phyloP scores from a whole-genome alignment of 2,888 invertebrate genomes.

The Andrena fulva region DNA sequence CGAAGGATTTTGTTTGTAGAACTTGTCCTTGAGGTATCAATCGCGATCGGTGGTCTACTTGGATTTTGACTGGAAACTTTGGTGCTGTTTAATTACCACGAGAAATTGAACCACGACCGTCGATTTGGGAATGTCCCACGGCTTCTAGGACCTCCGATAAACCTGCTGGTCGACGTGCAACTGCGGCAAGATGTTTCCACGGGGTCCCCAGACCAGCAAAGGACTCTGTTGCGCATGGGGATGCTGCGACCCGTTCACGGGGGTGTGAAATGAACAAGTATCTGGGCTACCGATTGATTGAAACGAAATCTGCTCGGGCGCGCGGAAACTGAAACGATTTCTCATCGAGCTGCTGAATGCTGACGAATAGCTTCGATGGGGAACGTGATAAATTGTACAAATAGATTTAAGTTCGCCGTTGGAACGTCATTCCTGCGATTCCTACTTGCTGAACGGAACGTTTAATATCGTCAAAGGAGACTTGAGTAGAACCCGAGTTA shows the following conservation, averaged over 20 bases:
- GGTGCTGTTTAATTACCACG: too few species aligned
- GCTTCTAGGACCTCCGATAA: constrained; percentile 1
- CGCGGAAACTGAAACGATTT: constrained; percentile 23
- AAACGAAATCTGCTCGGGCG: constrained; percentile 48
- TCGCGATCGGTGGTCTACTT: not conserved
- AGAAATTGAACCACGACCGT: too few species aligned
- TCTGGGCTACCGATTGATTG: constrained; percentile 61
- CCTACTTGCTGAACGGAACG: too few species aligned
- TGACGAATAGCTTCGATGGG: not conserved
- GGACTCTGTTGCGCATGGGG: constrained; percentile 73
- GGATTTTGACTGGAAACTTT: not conserved
- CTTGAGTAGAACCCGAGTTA: too few species aligned
- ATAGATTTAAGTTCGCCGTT: too few species aligned
- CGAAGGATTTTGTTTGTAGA: not conserved
- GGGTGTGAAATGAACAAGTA: constrained; percentile 78
- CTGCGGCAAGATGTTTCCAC: constrained; percentile 60
- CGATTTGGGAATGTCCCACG: not conserved
- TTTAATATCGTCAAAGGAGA: too few species aligned
- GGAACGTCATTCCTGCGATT: too few species aligned
- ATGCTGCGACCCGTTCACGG: constrained; percentile 72
- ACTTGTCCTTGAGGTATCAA: not conserved
- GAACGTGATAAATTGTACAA: too few species aligned
- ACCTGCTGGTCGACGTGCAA: constrained; percentile 60
- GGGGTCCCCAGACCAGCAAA: constrained; percentile 55
- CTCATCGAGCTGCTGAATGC: not conserved